Percentiles rank a stretch among this genome's conserved stretches.
These are phyloP conservation scores for Leptopterna dolabrata DNA, from an alignment of 2,888 invertebrate genomes.

Conservation along the genomic window DNA sequence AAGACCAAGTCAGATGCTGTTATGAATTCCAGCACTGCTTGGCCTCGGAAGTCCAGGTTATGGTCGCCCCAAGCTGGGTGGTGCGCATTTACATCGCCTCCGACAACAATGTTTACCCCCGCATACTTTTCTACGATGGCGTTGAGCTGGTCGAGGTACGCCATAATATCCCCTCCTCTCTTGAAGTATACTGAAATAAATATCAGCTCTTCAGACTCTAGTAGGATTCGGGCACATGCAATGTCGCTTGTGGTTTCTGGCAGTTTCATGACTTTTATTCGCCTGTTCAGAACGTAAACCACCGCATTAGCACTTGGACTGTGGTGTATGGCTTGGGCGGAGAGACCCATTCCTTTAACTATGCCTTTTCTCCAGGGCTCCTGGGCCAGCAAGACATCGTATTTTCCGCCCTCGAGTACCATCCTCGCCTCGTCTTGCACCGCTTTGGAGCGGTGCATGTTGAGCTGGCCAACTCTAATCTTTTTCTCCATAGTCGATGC, in stretches of 20 bases:
- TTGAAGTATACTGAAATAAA: background rate
- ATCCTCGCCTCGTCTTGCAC: too few species aligned
- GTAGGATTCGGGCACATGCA: background rate
- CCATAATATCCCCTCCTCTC: background rate
- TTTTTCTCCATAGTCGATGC: too few species aligned
- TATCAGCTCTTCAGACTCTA: background rate
- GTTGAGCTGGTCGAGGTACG: background rate
- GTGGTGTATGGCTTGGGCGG: background rate
- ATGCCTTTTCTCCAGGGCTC: slow-evolving; percentile 32
- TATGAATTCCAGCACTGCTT: background rate
- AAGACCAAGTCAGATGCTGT: background rate
- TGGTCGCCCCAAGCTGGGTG: background rate
- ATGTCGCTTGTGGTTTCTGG: background rate
- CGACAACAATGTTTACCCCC: background rate
- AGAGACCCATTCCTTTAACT: background rate
- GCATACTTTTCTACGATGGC: background rate
- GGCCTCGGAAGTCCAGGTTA: background rate
- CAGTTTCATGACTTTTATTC: background rate
- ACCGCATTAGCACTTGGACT: background rate
- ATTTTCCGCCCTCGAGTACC: too few species aligned
- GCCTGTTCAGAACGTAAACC: background rate
- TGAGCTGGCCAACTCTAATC: too few species aligned
- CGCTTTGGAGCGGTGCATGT: too few species aligned
- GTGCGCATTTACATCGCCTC: slow-evolving; percentile 9
- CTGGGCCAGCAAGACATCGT: slow-evolving; percentile 4